Conservation (phyloP, 2,113 vertebrate species). For the Antidorcas marsupialis region DNA sequence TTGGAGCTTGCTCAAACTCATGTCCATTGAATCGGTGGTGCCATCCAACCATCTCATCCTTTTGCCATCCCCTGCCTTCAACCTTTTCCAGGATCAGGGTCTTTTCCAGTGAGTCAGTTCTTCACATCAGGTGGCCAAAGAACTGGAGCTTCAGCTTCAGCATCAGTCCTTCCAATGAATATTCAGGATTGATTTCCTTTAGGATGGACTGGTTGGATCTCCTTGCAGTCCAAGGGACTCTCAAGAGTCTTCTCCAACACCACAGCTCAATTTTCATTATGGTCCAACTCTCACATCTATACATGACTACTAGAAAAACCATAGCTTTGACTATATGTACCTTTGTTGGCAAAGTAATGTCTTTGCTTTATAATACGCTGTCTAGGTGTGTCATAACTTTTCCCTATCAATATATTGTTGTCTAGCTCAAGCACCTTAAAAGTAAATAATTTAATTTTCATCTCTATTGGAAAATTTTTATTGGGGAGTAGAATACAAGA, state of each 20-base stretch:
- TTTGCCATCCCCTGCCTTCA: neutral
- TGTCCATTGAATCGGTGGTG: fast-evolving
- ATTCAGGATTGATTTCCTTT: neutral
- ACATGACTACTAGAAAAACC: neutral
- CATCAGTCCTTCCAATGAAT: neutral
- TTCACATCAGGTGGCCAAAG: neutral
- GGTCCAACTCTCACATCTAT: neutral
- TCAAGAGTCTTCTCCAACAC: neutral
- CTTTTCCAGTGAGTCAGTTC: neutral
- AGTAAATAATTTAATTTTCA: neutral
- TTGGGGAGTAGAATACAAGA: neutral
- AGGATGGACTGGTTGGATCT: neutral
- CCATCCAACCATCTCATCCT: neutral
- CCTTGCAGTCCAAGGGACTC: neutral
- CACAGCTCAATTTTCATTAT: neutral
- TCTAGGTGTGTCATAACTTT: neutral
- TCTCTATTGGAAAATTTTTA: neutral
- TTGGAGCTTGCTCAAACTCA: neutral
- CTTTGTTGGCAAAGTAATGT: neutral
- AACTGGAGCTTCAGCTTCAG: neutral
- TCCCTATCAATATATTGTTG: neutral
- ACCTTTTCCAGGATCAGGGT: neutral
- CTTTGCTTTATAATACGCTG: neutral
- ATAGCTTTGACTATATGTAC: neutral
- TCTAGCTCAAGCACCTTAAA: neutral